Evolutionary conservation across 2,888 invertebrate genomes (phyloP), one percentile per base, ranked within the genome.

Genomic region (Heliconius aoede): DNA sequence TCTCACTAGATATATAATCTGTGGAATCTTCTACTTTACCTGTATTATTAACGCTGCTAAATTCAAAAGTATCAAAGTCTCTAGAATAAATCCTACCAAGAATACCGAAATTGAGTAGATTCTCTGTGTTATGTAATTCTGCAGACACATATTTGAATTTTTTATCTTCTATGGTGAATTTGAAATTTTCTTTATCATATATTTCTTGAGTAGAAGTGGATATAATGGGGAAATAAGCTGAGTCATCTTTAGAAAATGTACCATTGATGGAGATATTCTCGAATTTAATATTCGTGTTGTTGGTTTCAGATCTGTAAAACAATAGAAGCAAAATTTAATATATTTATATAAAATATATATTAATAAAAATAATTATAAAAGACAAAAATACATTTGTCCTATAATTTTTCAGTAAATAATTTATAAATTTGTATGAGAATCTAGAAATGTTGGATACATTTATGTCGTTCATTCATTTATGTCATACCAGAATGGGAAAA

Each of bases 1-100:
- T 88, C 36, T 92, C 91, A 73, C 84, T 88, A 11, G 86, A 89
- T 62, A 91, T 85, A 18, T 86, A 88, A 76, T 89, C 86, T 51
- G 86, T 86, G 28, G 86, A 81, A 75, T 85, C 82, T 64, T 84
- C 86, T 11, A 85, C 77, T 72, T 83, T 80, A n/a, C 80, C 75
- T 2, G 79, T 80, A 30, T 80, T 77, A 73, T 78, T 64, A 24
- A 40, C 9, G 21, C 61, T 11, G 30, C 76, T 30, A 76, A 76
- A 64, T 58, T 36, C 61, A 58, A 55, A 81, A 18, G 40, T 75
- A 77, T 84, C 83, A 4, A 83, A 85, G 79, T 92, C 91, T 69
- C 84, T 87, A 0, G 85, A 77, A 76, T 83, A 88, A 80, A 89
- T 88, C 79, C 91, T 86, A 1, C 89, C 86, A 15, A 90, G 86